phyloP scores from a whole-genome alignment of 2,888 invertebrate species.

The Macrosoma leucophasiata region DNA sequence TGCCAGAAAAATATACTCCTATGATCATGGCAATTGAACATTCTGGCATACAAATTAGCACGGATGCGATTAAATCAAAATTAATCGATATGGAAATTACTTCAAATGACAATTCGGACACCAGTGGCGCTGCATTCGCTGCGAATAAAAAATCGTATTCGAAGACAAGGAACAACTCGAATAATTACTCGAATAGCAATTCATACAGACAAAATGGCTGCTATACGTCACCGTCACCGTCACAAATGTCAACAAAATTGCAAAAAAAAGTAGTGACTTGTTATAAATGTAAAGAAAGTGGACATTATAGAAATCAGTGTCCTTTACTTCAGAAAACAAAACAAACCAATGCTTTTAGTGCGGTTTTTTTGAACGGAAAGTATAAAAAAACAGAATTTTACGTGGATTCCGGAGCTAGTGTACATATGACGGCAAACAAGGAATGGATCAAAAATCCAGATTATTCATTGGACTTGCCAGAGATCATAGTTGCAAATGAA shows the following conservation, averaged over 20 bases:
- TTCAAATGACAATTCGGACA: neutral
- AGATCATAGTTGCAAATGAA: constrained; percentile 15
- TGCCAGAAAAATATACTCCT: constrained; percentile 16
- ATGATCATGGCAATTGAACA: constrained; percentile 9
- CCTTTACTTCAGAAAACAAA: constrained; percentile 12
- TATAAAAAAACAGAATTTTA: constrained; percentile 15
- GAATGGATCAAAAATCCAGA: constrained; percentile 13
- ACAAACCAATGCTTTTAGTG: constrained; percentile 17
- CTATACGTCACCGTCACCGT: neutral
- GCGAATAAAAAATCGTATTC: neutral
- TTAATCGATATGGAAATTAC: constrained; percentile 13
- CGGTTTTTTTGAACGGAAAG: constrained; percentile 23
- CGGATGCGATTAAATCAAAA: constrained; percentile 9
- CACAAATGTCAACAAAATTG: neutral
- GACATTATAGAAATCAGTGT: constrained; percentile 11
- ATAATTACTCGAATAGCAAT: neutral
- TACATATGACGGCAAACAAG: constrained; percentile 21
- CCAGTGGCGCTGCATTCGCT: neutral
- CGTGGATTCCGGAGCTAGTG: constrained; percentile 19
- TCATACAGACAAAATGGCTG: constrained; percentile 1
- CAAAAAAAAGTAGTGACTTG: constrained; percentile 14
- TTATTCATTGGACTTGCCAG: constrained; percentile 9
- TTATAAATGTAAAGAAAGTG: constrained; percentile 12
- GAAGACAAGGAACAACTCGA: no score
- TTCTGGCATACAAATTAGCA: constrained; percentile 5